These are phyloP conservation scores for Saccostrea cuccullata DNA, from an alignment of 1,140 invertebrate genomes.

Conservation along the genomic window DNA sequence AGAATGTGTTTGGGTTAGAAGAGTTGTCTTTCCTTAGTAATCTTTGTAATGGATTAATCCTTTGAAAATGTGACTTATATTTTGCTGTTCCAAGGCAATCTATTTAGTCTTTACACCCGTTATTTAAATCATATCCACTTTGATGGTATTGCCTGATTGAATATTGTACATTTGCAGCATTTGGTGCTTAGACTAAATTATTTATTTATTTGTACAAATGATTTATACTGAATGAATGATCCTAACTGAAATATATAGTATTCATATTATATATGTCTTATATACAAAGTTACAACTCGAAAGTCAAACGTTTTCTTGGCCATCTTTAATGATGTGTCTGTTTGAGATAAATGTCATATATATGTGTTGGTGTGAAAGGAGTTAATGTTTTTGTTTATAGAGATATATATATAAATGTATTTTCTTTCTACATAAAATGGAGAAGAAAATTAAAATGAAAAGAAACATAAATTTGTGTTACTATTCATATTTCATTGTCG, in stretches of 20 bases:
- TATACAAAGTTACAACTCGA: background rate
- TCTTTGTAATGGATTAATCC: background rate
- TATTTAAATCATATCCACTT: background rate
- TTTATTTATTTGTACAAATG: conserved; percentile 42
- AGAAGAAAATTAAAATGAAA: conserved; percentile 27
- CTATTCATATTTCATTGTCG: background rate
- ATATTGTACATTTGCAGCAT: background rate
- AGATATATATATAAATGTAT: background rate
- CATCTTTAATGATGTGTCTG: background rate
- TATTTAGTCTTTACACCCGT: background rate
- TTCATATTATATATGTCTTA: background rate
- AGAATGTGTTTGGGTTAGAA: background rate
- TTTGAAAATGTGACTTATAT: background rate
- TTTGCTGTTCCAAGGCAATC: background rate
- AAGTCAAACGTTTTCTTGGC: background rate
- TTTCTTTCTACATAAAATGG: conserved; percentile 27
- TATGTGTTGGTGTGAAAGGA: background rate
- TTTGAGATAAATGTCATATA: background rate
- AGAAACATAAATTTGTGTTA: background rate
- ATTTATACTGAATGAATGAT: conserved; percentile 39
- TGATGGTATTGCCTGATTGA: background rate
- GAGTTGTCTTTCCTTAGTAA: background rate
- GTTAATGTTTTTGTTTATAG: background rate
- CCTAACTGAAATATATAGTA: background rate
- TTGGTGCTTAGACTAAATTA: background rate